These are phyloP conservation scores for Diaphora mendica DNA, from an alignment of 2,888 invertebrate genomes.

Conservation along the genomic window DNA sequence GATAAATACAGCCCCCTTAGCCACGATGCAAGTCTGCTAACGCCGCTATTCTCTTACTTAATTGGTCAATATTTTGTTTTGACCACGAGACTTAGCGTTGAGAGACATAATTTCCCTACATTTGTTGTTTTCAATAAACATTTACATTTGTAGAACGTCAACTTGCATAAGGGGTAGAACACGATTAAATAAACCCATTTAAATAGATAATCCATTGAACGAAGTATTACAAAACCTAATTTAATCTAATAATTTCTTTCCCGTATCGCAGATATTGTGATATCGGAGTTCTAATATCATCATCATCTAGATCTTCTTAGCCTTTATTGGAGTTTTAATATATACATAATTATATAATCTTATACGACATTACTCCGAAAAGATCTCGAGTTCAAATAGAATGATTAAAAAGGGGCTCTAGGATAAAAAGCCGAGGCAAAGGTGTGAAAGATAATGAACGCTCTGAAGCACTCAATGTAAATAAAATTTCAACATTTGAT, in stretches of 20 bases:
- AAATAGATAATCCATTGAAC: background rate
- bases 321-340: background rate
- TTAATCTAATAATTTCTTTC: too few relatives aligned
- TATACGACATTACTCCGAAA: background rate
- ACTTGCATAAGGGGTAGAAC: too few relatives aligned
- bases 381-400: background rate
- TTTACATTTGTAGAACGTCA: too few relatives aligned
- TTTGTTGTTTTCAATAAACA: too few relatives aligned
- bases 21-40: too few relatives aligned
- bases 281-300: too few relatives aligned
- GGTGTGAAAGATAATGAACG: constrained; percentile 29
- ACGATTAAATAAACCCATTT: background rate
- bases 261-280: too few relatives aligned
- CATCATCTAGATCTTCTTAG: too few relatives aligned
- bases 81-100: too few relatives aligned
- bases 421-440: constrained; percentile 27
- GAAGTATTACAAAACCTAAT: background rate
- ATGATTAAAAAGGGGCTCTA: constrained; percentile 23
- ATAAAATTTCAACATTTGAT: constrained; percentile 11
- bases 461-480: constrained; percentile 22
- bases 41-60: too few relatives aligned
- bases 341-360: background rate
- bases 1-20: background rate
- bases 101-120: too few relatives aligned
- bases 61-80: too few relatives aligned